Base-by-base conservation (phyloP, 2,888 invertebrate species). In the Creontiades dilutus region DNA sequence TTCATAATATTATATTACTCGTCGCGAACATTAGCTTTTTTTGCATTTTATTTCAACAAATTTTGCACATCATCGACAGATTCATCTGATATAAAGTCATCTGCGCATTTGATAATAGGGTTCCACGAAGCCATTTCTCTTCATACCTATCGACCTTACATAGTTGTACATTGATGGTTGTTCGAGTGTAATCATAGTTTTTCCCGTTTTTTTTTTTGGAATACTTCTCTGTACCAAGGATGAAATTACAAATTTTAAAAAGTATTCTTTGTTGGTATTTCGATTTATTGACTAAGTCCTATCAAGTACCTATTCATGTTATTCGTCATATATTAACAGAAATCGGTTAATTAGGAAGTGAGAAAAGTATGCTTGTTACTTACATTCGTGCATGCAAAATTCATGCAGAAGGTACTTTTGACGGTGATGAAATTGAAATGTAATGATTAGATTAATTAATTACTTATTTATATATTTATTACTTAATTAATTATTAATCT, bases 211-310 rank as follows among this genome's bases (percentile, higher is more conserved):
- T 68, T 68, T 68, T 68, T 68, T 11, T 68, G 23, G 68, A 27
- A 19, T 61, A 68, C 12, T 47, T 55, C 52, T 55, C 82, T 85
- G 61, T 85, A 85, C 85, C 85, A 27, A 85, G 61, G 37, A 61
- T 85, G 85, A 57, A 85, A 85, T 37, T 82, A 82, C 82, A 85
- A 61, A 37, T 85, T 85, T 61, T 27, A 85, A 55, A 85, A 85
- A 12, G 52, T 14, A 52, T 52, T 52, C 11, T 52, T 12, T 14
- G 13, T 52, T 12, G 52, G 2, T 37, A 52, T 13, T 52, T 52
- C 5, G 2, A 52, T 52, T 52, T 52, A 2, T 52, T n/a, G 3
- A 52, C 52, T 37, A 37, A 37, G 37, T 52, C 52, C 52, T 52
- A 5, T 12, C 52, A 37, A 37, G 2, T 37, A 37, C 37, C 7